Evolutionary conservation across 1,140 invertebrate species (phyloP).

Genomic region (Nasonia longicornis): DNA sequence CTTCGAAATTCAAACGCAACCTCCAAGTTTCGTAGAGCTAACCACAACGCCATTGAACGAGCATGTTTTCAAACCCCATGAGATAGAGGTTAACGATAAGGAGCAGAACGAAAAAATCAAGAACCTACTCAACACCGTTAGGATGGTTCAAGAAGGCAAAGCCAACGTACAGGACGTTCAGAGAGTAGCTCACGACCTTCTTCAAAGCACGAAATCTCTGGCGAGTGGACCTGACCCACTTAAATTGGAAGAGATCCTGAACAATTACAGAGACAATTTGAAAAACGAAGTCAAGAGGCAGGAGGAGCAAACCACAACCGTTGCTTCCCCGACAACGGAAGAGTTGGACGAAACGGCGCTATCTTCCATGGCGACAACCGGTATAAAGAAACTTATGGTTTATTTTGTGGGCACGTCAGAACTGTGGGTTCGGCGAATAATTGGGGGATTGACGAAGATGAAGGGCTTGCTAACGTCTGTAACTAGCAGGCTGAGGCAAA

Average conservation of each 20-base stretch:
- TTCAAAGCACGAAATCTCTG: slow-evolving; percentile 59
- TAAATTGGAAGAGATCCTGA: slow-evolving; percentile 64
- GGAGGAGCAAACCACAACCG: slow-evolving; percentile 52
- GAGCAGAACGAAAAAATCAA: slow-evolving; percentile 65
- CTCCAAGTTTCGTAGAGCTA: slow-evolving; percentile 14
- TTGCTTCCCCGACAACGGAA: slow-evolving; percentile 36
- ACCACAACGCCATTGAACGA: slow-evolving; percentile 46
- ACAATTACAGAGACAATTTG: slow-evolving; percentile 59
- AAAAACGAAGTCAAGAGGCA: slow-evolving; percentile 68
- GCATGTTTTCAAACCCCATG: slow-evolving; percentile 69
- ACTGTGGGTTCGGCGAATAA: slow-evolving; percentile 54
- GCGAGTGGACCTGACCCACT: slow-evolving; percentile 66
- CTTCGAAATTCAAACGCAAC: slow-evolving; percentile 1
- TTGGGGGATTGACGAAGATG: slow-evolving; percentile 55
- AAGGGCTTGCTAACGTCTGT: slow-evolving; percentile 54
- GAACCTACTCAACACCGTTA: slow-evolving; percentile 67
- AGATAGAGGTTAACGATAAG: slow-evolving; percentile 55
- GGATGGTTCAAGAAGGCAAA: slow-evolving; percentile 66
- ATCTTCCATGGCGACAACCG: slow-evolving; percentile 49
- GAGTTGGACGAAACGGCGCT: slow-evolving; percentile 51
- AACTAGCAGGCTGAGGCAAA: slow-evolving; percentile 48
- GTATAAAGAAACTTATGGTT: slow-evolving; percentile 63
- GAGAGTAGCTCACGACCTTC: slow-evolving; percentile 60
- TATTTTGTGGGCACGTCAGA: slow-evolving; percentile 57
- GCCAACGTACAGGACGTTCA: slow-evolving; percentile 57